Evolutionary conservation across 2,888 invertebrate species (phyloP).

Genomic region (Hyalella azteca): DNA sequence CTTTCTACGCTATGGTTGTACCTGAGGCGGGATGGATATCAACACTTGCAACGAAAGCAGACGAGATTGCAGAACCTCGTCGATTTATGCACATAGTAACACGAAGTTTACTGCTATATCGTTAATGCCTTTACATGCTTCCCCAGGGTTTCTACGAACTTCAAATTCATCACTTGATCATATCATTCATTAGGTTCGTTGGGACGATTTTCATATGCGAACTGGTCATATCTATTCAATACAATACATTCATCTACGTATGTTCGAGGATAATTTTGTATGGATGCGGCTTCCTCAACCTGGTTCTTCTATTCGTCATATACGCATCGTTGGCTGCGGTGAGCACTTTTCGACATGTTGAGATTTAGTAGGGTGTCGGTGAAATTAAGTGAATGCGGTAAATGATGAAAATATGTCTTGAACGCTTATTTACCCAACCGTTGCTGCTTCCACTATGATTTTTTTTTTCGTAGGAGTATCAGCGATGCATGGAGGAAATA

Average conservation of each 20-base stretch:
- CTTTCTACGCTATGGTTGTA: no score
- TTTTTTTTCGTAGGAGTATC: neutral
- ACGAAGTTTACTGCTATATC: no score
- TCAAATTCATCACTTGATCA: neutral
- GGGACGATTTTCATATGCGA: conserved; percentile 9
- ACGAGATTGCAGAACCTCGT: no score
- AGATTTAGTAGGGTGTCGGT: neutral
- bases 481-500: conserved; percentile 9
- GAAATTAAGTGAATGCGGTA: neutral
- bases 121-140: no score
- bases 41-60: no score
- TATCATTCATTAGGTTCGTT: neutral
- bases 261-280: neutral
- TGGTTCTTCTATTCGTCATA: neutral
- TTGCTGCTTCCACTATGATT: no score
- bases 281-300: neutral
- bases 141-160: conserved; percentile 21
- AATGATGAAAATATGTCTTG: no score
- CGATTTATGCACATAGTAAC: no score
- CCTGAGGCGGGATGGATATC: no score
- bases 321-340: neutral
- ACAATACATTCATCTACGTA: neutral
- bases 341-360: neutral
- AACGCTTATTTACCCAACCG: no score
- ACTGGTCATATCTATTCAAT: neutral